Conservation (phyloP, 2,113 vertebrate genomes). For the Nesogale talazaci region DNA sequence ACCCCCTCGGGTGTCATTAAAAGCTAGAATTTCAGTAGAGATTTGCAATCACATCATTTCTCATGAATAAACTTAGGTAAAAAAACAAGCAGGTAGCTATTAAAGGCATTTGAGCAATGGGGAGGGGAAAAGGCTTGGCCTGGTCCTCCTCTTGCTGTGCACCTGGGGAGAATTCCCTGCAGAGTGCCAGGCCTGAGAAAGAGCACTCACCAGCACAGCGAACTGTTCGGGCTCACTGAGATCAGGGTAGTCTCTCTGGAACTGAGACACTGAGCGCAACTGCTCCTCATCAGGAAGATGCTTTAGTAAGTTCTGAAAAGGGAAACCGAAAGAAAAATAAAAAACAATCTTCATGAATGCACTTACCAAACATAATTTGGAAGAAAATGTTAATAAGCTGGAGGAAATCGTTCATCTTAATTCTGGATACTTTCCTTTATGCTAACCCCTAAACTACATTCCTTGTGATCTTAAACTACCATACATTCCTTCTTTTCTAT, state of each 20-base stretch:
- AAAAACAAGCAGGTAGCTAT: too few relatives aligned
- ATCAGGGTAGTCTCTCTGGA: constrained; percentile 91
- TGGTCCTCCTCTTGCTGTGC: not conserved
- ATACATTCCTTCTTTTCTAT: constrained; percentile 27
- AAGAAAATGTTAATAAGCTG: not conserved
- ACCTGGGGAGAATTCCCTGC: not conserved
- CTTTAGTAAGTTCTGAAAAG: constrained; percentile 90
- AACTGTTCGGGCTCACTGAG: constrained; percentile 98
- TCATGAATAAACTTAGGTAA: too few relatives aligned
- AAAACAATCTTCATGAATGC: constrained; percentile 33
- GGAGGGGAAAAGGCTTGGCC: not conserved
- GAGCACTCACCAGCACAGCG: constrained; percentile 94
- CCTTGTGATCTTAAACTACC: constrained; percentile 18
- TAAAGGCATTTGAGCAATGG: not conserved
- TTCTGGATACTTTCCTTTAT: constrained; percentile 33
- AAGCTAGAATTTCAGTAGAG: not conserved
- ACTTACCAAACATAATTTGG: not conserved
- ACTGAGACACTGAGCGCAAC: constrained; percentile 91
- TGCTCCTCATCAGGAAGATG: constrained; percentile 96
- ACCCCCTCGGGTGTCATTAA: not conserved
- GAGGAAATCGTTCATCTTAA: constrained; percentile 22
- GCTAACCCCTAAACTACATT: not conserved
- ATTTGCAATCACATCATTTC: not conserved
- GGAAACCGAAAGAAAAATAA: constrained; percentile 20
- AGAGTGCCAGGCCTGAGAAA: not conserved